A percentile compares a stretch with the other conserved stretches of the same genome.
Conservation (phyloP, 2,113 vertebrate genomes). For the Bubo scandiacus region DNA sequence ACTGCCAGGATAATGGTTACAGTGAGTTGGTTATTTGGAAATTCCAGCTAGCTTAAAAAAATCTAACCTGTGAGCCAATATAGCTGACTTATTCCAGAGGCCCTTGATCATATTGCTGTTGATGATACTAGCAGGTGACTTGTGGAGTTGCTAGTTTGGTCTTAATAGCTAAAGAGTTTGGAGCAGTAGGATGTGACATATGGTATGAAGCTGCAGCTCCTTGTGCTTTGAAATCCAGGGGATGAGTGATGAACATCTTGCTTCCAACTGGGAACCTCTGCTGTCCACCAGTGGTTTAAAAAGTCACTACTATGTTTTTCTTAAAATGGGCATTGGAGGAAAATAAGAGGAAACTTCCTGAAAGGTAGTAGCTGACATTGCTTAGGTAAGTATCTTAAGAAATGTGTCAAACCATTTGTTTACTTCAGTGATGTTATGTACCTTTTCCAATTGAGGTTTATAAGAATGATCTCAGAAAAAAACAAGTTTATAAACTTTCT, state of each 20-base stretch:
- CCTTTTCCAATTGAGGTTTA: neutral
- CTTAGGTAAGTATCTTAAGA: neutral
- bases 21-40: neutral
- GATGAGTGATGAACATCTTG: neutral
- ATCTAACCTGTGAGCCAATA: neutral
- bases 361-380: neutral
- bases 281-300: neutral
- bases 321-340: neutral
- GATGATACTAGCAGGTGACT: neutral
- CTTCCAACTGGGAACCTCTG: neutral
- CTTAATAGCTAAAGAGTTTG: neutral
- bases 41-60: neutral
- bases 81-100: neutral
- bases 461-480: neutral
- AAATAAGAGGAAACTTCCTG: neutral
- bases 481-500: neutral
- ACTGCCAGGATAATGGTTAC: neutral
- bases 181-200: neutral
- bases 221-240: neutral
- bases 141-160: neutral
- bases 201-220: neutral
- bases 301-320: accelerated
- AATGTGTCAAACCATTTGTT: neutral
- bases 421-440: neutral
- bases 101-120: neutral